Conservation (phyloP, 2,113 vertebrate genomes). For the Python bivittatus region DNA sequence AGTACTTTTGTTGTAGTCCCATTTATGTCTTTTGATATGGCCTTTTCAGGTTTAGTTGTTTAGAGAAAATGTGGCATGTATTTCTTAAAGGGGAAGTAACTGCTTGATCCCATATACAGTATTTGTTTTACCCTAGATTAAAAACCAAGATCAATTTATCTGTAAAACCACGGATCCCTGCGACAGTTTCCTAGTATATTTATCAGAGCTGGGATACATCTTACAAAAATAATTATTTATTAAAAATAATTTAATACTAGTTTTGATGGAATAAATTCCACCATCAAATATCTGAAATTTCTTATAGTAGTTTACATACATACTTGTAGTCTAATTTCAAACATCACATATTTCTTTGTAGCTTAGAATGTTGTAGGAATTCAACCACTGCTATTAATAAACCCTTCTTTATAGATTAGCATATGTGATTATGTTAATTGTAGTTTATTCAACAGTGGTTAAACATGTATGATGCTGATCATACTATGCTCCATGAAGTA, state of each 20-base stretch:
- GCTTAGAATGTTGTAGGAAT: neutral
- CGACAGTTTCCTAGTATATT: neutral
- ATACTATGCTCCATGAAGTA: neutral
- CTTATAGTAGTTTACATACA: neutral
- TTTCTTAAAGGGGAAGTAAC: slow-evolving; percentile 45
- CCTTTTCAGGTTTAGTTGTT: slow-evolving; percentile 50
- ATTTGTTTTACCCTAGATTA: neutral
- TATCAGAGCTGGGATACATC: neutral
- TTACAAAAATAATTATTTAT: neutral
- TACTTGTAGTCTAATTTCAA: neutral
- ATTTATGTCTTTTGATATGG: slow-evolving; percentile 26
- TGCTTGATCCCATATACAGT: neutral
- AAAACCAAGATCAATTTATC: neutral
- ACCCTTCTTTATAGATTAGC: neutral
- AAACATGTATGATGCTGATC: neutral
- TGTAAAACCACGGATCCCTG: neutral
- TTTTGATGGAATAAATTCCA: neutral
- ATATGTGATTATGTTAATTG: neutral
- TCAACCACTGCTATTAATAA: neutral
- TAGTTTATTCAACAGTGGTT: neutral
- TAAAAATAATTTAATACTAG: neutral
- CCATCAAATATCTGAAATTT: neutral
- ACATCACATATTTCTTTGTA: neutral
- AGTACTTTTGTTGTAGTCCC: neutral
- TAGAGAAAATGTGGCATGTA: neutral